Evolutionary conservation across 2,888 invertebrate genomes (phyloP), one percentile per base, ranked within the genome.

Genomic region (Platycheirus albimanus): DNA sequence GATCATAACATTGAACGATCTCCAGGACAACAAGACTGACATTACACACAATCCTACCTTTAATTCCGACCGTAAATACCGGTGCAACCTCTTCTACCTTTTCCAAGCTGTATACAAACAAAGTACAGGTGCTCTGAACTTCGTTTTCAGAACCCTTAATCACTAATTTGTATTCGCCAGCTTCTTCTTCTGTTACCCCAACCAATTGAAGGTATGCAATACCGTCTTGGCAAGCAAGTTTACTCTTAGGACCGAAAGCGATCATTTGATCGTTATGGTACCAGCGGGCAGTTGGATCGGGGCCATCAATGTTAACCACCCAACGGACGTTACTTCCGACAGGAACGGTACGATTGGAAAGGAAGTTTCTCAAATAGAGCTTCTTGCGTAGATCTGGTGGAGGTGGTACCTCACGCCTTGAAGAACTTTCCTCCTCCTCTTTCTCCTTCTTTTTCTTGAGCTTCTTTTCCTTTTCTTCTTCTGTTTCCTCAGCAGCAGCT

Each of bases 161-260:
- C 2, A 94, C 92, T 87, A 97, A 95, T 4, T 94, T 94, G 87
- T 96, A 96, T 87, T 95, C 94, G 11, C 95, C 97, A 10, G 94
- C 93, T 88, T 97, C 96, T 71, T 92, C 93, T 0, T 93, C 92
- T 0, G 92, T 91, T 0, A 95, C 94, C 78, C 94, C 93, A 8
- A 94, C 90, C 20, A 97, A 92, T 90, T 96, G 96, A 54, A 97
- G 89, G 84, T 94, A 95, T 17, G 95, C 94, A 61, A 96, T 92
- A 4, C 96, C 96, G 87, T 95, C 94, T 20, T 92, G 91, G 84
- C 92, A 93, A 72, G 93, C 93, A 28, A 93, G 93, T 88, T 92
- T 92, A 87, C 93, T 94, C 85, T 93, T 94, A 33, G 93, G 91
- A 84, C 92, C 92, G 84, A 93, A 92, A 13, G 92, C 91, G 11